These are phyloP conservation scores for Selenia dentaria DNA, from an alignment of 2,888 invertebrate genomes.

Conservation along the genomic window DNA sequence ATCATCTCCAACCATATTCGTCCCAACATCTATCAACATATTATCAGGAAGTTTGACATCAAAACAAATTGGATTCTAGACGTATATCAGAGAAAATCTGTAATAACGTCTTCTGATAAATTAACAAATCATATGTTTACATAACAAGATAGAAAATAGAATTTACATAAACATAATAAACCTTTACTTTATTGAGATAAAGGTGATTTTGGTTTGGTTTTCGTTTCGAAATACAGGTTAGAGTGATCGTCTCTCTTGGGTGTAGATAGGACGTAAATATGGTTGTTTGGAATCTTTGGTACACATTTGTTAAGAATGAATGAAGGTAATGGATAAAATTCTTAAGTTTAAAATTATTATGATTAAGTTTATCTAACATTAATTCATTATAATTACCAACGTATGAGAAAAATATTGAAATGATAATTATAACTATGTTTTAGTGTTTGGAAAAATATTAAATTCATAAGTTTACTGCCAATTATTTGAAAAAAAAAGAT, in stretches of 20 bases:
- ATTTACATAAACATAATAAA: background rate
- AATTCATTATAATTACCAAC: too few species aligned
- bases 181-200: background rate
- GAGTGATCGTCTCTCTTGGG: conserved; percentile 1
- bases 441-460: too few species aligned
- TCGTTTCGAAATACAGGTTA: conserved; percentile 7
- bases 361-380: conserved; percentile 10
- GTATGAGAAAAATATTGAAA: too few species aligned
- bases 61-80: conserved; percentile 55
- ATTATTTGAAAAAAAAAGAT: too few species aligned
- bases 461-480: too few species aligned
- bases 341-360: conserved; percentile 8
- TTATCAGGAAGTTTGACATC: conserved; percentile 52
- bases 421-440: too few species aligned
- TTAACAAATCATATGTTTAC: conserved; percentile 37
- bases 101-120: conserved; percentile 49
- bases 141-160: conserved; percentile 8
- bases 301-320: conserved; percentile 10
- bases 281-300: conserved; percentile 7
- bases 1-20: conserved; percentile 27
- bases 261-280: too few species aligned
- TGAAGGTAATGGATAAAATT: background rate
- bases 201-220: background rate
- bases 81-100: conserved; percentile 54
- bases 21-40: conserved; percentile 29